Evolutionary conservation across 2,888 invertebrate genomes (phyloP).

Genomic region (Conomelus anceps): DNA sequence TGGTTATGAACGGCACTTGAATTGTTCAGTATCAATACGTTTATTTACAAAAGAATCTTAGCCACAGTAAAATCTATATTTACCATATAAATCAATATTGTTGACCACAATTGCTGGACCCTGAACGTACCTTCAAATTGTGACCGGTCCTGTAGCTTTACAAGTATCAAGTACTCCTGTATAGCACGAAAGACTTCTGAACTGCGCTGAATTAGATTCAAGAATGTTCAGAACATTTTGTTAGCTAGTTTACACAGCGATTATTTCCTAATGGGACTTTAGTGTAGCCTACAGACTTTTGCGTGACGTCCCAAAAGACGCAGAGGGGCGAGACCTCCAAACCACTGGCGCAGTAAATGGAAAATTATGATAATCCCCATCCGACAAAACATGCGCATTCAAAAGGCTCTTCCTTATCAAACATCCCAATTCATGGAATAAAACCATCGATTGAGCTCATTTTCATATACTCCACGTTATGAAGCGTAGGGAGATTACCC

Average conservation of each 20-base stretch:
- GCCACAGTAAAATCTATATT: not conserved
- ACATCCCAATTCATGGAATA: not conserved
- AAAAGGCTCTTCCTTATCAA: not conserved
- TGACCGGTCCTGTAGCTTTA: not conserved
- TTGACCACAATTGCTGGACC: not conserved
- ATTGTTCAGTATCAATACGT: too few relatives aligned
- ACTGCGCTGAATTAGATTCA: not conserved
- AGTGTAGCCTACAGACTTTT: not conserved
- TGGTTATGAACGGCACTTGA: too few relatives aligned
- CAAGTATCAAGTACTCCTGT: not conserved
- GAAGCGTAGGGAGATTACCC: not conserved
- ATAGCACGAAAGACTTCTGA: not conserved
- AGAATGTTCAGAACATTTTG: not conserved
- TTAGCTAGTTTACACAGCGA: not conserved
- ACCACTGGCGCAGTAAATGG: not conserved
- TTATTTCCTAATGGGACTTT: not conserved
- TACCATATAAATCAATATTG: not conserved
- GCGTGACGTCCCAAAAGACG: not conserved
- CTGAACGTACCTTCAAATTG: not conserved
- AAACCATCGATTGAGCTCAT: not conserved
- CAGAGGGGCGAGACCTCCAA: not conserved
- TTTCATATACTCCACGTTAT: not conserved
- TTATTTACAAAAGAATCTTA: too few relatives aligned
- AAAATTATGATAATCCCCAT: not conserved
- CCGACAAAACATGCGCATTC: not conserved